phyloP scores from a whole-genome alignment of 2,888 invertebrate genomes.

The Sarcophaga variegata region DNA sequence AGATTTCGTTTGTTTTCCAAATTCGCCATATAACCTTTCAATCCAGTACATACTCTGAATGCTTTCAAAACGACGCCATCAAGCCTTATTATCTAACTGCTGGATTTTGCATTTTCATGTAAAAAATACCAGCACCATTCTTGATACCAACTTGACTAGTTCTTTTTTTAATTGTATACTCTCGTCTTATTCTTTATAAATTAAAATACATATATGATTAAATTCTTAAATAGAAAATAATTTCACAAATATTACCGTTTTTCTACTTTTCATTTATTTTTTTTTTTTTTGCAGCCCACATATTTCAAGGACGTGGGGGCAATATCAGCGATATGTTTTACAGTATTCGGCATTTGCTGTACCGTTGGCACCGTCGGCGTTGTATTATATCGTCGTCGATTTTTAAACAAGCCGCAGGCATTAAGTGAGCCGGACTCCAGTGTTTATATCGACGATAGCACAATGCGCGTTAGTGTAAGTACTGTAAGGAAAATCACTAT shows the following conservation, averaged over 20 bases:
- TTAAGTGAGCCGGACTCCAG: conserved; percentile 93
- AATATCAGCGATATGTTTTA: conserved; percentile 88
- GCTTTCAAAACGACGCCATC: too few relatives aligned
- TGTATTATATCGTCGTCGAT: conserved; percentile 87
- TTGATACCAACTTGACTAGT: too few relatives aligned
- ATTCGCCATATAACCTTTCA: too few relatives aligned
- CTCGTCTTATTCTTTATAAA: too few relatives aligned
- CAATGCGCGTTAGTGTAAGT: conserved; percentile 87
- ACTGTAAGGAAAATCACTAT: conserved; percentile 40
- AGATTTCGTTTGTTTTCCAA: too few relatives aligned
- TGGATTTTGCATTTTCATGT: too few relatives aligned
- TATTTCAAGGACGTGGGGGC: conserved; percentile 84
- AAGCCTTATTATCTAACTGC: too few relatives aligned
- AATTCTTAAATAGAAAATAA: neutral
- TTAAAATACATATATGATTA: too few relatives aligned
- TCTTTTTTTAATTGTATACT: too few relatives aligned
- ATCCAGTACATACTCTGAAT: too few relatives aligned
- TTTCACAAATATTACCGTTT: neutral
- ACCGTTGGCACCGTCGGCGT: conserved; percentile 86
- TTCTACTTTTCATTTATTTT: conserved; percentile 4
- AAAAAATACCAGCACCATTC: too few relatives aligned
- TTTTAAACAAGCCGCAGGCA: conserved; percentile 91
- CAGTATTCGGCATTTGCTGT: conserved; percentile 85
- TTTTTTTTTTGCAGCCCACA: conserved; percentile 73
- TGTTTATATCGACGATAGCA: conserved; percentile 93